These are phyloP conservation scores for Pipa parva DNA, from an alignment of 2,113 vertebrate genomes.

Conservation along the genomic window DNA sequence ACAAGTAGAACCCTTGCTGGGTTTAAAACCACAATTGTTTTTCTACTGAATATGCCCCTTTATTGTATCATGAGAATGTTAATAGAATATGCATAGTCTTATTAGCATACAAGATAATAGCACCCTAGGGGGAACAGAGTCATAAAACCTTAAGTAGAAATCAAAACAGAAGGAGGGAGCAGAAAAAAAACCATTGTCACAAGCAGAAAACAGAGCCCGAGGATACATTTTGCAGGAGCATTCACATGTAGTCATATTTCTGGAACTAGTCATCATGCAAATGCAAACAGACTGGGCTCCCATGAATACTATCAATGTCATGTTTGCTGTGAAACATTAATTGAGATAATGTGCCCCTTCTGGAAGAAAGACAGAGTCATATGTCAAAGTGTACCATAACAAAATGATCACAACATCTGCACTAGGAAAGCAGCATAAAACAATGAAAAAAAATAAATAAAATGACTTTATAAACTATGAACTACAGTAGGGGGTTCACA, in stretches of 20 bases:
- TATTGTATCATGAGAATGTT: conserved; percentile 81
- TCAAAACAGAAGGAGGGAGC: conserved; percentile 83
- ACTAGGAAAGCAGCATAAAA: not conserved
- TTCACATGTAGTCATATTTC: conserved; percentile 63
- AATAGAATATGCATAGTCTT: conserved; percentile 88
- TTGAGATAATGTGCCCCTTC: conserved; percentile 62
- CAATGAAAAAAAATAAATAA: not conserved
- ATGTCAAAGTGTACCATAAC: conserved; percentile 50
- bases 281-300: conserved; percentile 66
- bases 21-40: conserved; percentile 84
- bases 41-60: conserved; percentile 76
- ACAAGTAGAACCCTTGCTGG: conserved; percentile 72
- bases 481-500: not conserved
- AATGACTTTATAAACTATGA: not conserved
- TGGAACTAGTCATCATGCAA: conserved; percentile 63
- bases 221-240: conserved; percentile 68
- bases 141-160: conserved; percentile 96
- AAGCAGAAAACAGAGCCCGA: conserved; percentile 62
- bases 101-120: conserved; percentile 93
- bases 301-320: conserved; percentile 62
- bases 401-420: conserved; percentile 55
- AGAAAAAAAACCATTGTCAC: conserved; percentile 74
- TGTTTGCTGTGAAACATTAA: conserved; percentile 64
- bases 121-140: conserved; percentile 83
- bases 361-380: conserved; percentile 50